Conservation (phyloP, 2,888 invertebrate genomes). For the Spialia ferax region DNA sequence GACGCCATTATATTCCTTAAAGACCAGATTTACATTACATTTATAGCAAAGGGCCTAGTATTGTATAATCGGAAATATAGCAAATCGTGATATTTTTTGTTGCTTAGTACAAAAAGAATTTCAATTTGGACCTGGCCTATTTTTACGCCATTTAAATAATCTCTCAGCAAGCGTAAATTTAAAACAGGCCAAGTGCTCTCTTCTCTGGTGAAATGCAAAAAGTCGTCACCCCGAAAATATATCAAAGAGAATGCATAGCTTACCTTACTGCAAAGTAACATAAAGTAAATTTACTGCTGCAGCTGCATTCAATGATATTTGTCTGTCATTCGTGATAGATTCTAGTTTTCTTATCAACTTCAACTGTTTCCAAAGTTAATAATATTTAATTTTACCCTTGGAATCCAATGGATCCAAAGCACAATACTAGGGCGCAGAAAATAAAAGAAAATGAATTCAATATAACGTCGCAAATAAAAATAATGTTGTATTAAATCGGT, state of each 20-base stretch:
- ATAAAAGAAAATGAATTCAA: conserved; percentile 22
- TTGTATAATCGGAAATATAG: too few species aligned
- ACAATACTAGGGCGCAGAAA: background rate
- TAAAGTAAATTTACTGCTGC: background rate
- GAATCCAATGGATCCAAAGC: background rate
- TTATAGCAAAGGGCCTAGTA: too few species aligned
- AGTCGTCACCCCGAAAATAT: background rate
- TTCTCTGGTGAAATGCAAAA: background rate
- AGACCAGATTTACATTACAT: too few species aligned
- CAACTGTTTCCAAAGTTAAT: too few species aligned
- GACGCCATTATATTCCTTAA: too few species aligned
- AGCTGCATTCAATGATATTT: too few species aligned
- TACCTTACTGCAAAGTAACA: background rate
- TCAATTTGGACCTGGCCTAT: background rate
- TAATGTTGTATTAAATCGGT: conserved; percentile 45
- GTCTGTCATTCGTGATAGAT: too few species aligned
- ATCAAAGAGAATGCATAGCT: background rate
- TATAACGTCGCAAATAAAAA: conserved; percentile 40
- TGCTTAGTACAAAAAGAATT: background rate
- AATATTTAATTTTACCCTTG: too few species aligned
- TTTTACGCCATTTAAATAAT: background rate
- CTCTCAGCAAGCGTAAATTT: background rate
- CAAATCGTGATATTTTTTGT: background rate
- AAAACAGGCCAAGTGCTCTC: conserved; percentile 4
- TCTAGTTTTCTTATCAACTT: too few species aligned